Evolutionary conservation across 2,797 vertebrate species (phyloP), one percentile per base, ranked within the genome.

Genomic region (Enteromius radiatus): DNA sequence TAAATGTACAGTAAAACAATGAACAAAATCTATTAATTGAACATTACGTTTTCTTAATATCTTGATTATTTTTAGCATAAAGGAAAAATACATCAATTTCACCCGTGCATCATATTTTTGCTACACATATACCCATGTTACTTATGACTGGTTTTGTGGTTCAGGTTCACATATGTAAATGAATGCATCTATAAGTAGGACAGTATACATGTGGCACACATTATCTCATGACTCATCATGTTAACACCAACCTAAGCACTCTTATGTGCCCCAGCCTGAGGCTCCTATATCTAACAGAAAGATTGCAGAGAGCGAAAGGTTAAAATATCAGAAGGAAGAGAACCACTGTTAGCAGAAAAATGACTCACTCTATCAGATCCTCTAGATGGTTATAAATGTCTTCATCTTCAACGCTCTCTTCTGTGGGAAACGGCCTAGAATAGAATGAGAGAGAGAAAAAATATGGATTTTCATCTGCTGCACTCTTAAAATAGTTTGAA

Each of bases 311-410:
- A 47, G 54, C 19, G 11, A 21, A 15, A 33, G 26, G 26, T 47
- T 71, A 6, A 23, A 47, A 63, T 19, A 63, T 61, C 38, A 31
- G 43, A 52, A 65, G 43, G 28, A 49, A 49, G 43, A 33, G 26
- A 31, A 80, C 21, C 63, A 64, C 19, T 15, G 80, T 28, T 43
- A 23, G 33, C 31, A 36, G 14, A 45, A 45, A 54, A 3, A 61
- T 26, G 3, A 95, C 97, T 0, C 96, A 99, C 98, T 99, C 98
- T 85, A 99, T 96, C 59, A 99, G 92, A 89, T 99, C 98, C 81
- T 97, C 97, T 86, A 99, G 94, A 89, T 95, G 91, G 94, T 98
- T 99, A 93, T 99, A 99, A 90, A 99, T 92, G 76, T 98, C 97
- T 75, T 98, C 97, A 80, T 98, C 96, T 65, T 96, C 93, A 68